A percentile compares a stretch with the other conserved stretches of the same genome.
Evolutionary conservation across 2,113 vertebrate genomes (phyloP).

Genomic region (Ptilorrhoa leucosticta): DNA sequence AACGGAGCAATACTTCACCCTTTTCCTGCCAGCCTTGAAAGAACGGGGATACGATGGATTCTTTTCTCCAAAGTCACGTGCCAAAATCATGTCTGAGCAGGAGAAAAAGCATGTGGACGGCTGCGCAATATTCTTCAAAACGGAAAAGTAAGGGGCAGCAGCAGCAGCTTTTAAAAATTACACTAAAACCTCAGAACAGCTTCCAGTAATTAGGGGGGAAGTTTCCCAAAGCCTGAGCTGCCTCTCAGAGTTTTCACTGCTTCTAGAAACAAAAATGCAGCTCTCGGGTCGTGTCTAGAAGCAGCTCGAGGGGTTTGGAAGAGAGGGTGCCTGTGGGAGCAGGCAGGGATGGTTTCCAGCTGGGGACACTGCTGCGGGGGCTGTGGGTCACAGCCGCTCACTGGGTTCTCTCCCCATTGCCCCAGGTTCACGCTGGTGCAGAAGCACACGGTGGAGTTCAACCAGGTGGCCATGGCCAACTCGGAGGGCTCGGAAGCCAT

Average conservation of each 20-base stretch:
- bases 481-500: conserved; percentile 98
- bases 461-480: conserved; percentile 99
- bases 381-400: not conserved
- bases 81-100: conserved; percentile 98
- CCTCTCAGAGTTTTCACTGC: not conserved
- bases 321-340: not conserved
- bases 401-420: not conserved
- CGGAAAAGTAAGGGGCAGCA: conserved; percentile 83
- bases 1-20: conserved; percentile 97
- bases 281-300: rapidly evolving
- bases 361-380: not conserved
- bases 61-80: conserved; percentile 98
- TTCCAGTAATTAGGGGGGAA: not conserved
- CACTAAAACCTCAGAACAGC: not conserved
- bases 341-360: not conserved
- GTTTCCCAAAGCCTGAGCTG: not conserved
- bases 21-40: conserved; percentile 94
- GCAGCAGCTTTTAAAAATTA: not conserved
- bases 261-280: not conserved
- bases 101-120: conserved; percentile 97
- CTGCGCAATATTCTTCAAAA: conserved; percentile 98
- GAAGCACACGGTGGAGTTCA: conserved; percentile 98
- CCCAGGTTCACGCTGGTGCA: conserved; percentile 91
- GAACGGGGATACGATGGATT: conserved; percentile 95
- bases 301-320: not conserved